A percentile compares a stretch with the other conserved stretches of the same genome.
Conservation (phyloP, 2,888 invertebrate genomes). For the Lasioglossum figueresi region DNA sequence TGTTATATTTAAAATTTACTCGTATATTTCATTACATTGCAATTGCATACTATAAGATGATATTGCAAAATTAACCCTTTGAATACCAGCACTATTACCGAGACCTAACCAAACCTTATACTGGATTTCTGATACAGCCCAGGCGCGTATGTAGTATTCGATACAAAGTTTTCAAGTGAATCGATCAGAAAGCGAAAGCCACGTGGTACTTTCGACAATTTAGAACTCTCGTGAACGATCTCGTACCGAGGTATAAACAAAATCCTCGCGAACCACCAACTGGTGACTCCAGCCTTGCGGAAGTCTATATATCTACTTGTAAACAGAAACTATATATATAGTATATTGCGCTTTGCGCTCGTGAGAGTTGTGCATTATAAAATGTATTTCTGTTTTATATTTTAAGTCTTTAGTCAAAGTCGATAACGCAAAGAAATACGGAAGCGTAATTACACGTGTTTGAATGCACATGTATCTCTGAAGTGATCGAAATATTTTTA, state of each 20-base stretch:
- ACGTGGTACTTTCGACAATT: not conserved
- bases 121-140: not conserved
- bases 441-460: not conserved
- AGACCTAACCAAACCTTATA: slow-evolving; percentile 8
- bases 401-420: not conserved
- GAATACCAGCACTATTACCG: not conserved
- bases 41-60: not conserved
- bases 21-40: not conserved
- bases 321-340: not conserved
- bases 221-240: not conserved
- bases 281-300: not conserved
- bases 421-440: not conserved
- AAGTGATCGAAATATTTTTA: slow-evolving; percentile 44
- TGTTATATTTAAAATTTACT: not conserved
- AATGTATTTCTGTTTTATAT: not conserved
- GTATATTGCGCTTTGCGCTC: not conserved
- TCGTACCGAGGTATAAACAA: not conserved
- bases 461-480: slow-evolving; percentile 26
- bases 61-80: not conserved
- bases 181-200: not conserved
- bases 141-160: not conserved
- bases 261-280: not conserved
- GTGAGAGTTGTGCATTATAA: not conserved
- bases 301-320: slow-evolving; percentile 6
- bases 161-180: not conserved